Conservation (phyloP, 2,113 vertebrate species). For the Dipodomys ordii region DNA sequence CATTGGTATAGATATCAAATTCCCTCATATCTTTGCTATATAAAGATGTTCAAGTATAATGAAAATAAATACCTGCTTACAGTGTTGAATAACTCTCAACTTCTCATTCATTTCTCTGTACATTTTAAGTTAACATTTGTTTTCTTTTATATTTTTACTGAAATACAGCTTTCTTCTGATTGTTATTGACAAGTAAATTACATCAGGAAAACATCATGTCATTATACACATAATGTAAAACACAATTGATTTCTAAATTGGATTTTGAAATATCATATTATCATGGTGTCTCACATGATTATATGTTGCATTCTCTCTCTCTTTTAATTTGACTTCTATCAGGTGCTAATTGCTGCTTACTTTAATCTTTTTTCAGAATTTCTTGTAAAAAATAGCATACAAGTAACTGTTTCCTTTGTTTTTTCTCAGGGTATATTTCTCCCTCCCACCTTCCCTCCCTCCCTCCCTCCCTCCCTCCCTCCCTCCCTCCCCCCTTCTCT, state of each 20-base stretch:
- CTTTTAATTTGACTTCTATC: not conserved
- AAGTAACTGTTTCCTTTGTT: not conserved
- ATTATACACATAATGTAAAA: constrained; percentile 11
- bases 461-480: too few relatives aligned
- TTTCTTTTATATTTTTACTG: not conserved
- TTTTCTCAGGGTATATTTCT: not conserved
- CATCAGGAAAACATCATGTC: constrained; percentile 6
- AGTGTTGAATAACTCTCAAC: not conserved
- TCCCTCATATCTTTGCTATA: not conserved
- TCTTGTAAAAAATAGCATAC: not conserved
- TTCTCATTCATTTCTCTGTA: not conserved
- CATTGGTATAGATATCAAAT: not conserved
- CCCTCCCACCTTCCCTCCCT: not conserved
- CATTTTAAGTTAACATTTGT: not conserved
- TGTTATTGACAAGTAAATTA: constrained; percentile 16
- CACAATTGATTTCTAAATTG: constrained; percentile 29
- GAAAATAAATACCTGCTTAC: not conserved
- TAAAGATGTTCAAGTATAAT: not conserved
- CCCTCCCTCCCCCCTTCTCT: too few relatives aligned
- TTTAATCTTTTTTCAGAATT: not conserved
- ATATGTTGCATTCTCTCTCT: not conserved
- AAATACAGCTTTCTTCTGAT: not conserved
- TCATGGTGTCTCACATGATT: too few relatives aligned
- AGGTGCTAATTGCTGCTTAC: not conserved
- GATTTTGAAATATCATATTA: not conserved